Percentiles rank a stretch among this genome's conserved stretches.
Evolutionary conservation across 1,140 invertebrate genomes (phyloP).

Genomic region (Bombus huntii): DNA sequence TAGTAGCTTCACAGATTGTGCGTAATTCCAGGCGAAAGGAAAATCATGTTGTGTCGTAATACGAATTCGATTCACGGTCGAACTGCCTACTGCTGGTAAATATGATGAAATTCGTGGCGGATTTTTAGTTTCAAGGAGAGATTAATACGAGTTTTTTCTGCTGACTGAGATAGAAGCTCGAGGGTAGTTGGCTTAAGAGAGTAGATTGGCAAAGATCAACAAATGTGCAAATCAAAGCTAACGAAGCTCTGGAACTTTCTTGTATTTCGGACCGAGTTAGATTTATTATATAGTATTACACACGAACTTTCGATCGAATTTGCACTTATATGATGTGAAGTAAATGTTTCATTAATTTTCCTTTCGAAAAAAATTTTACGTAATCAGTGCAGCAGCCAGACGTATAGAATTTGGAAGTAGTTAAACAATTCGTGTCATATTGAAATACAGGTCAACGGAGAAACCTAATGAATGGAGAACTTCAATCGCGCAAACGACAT

Average conservation of each 20-base stretch:
- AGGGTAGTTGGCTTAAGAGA: neutral
- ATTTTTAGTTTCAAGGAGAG: constrained; percentile 9
- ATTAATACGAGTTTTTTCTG: neutral
- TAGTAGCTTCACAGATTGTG: neutral
- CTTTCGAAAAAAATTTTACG: neutral
- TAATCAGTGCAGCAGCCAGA: neutral
- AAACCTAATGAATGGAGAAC: neutral
- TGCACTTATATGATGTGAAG: neutral
- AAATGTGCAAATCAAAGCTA: neutral
- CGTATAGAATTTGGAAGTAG: constrained; percentile 8
- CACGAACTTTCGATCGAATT: no score
- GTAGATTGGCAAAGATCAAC: neutral
- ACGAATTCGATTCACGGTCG: constrained; percentile 30
- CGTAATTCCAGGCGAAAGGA: constrained; percentile 30
- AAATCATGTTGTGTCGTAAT: constrained; percentile 22
- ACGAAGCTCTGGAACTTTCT: neutral
- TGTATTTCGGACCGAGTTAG: neutral
- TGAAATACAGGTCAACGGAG: neutral
- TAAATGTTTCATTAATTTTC: neutral
- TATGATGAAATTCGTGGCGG: constrained; percentile 5
- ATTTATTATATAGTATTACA: neutral
- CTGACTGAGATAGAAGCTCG: neutral
- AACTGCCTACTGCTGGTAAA: constrained; percentile 4
- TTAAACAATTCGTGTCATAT: constrained; percentile 1
- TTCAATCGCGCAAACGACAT: constrained; percentile 6